These are phyloP conservation scores for Carapus acus DNA, from an alignment of 2,797 vertebrate species.

Conservation along the genomic window DNA sequence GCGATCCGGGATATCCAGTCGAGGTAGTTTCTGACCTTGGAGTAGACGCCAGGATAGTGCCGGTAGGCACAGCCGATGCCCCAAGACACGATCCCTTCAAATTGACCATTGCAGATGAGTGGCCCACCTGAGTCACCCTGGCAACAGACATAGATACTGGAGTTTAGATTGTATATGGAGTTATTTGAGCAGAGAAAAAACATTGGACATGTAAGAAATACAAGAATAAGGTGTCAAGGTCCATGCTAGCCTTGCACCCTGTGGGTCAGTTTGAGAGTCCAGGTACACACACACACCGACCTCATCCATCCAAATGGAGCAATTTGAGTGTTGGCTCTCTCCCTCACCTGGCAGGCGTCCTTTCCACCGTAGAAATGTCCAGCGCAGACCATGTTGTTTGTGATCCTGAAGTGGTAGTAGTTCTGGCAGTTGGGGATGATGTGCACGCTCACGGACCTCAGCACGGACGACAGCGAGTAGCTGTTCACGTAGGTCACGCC, in stretches of 20 bases:
- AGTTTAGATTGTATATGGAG: no score
- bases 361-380: slow-evolving; percentile 65
- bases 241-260: no score
- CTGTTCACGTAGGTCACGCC: slow-evolving; percentile 66
- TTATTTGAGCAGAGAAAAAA: no score
- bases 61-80: slow-evolving; percentile 72
- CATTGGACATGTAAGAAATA: no score
- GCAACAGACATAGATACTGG: slow-evolving; percentile 5
- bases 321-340: neutral
- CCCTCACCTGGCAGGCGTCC: slow-evolving; percentile 75
- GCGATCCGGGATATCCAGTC: slow-evolving; percentile 66
- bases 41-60: slow-evolving; percentile 76
- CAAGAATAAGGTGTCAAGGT: no score
- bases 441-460: slow-evolving; percentile 67
- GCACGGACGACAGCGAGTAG: slow-evolving; percentile 60
- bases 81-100: slow-evolving; percentile 79
- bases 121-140: slow-evolving; percentile 80
- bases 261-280: no score
- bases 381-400: slow-evolving; percentile 75
- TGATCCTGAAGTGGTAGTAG: slow-evolving; percentile 72
- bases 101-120: slow-evolving; percentile 66
- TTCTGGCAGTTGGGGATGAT: slow-evolving; percentile 63
- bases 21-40: slow-evolving; percentile 69
- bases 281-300: no score
- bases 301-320: no score